Base-by-base conservation (phyloP, 2,888 invertebrate species). In the Agrochola lota region DNA sequence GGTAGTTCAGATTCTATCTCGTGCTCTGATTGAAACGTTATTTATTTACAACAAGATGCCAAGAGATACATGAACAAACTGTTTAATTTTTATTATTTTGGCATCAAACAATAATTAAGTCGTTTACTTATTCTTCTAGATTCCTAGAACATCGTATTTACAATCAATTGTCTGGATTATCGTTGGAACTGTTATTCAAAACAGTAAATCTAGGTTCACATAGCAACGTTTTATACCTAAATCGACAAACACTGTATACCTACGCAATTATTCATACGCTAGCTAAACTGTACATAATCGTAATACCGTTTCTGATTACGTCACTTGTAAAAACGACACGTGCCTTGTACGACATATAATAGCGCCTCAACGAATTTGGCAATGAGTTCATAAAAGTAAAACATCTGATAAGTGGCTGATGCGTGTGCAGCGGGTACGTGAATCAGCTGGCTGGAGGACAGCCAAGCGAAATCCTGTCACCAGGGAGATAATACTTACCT, bases 321-420 rank as follows among this genome's bases (percentile, higher is more conserved):
- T 83, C 77, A 74, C 49, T 63, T 30, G 83, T 66, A 72, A 68
- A 81, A 72, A 63, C 63, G 6, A 77, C 85, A 81, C 77, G 77
- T 81, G 85, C 43, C 67, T 20, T 52, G 57, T 26, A 26, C 64
- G 71, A 78, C 82, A 80, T 74, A 77, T 74, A 77, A 74, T 60
- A 75, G 62, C 70, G 68, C 52, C 63, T 78, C 75, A 79, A 88
- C 86, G 67, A 85, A 85, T 89, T 88, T 86, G 89, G 87, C 89
- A 88, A 88, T 89, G 87, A 85, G 71, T 81, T 79, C 75, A 74
- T 69, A 80, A 67, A 79, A 73, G 77, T 80, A 80, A 63, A 78
- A 80, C 77, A 80, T 84, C 81, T 83, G 86, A 87, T 86, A 80
- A 81, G 78, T 77, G 80, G 71, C 68, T 49, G 82, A 74, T 79